A percentile compares a stretch with the other conserved stretches of the same genome.
Conservation (phyloP, 2,888 invertebrate genomes). For the Blastobasis adustella region DNA sequence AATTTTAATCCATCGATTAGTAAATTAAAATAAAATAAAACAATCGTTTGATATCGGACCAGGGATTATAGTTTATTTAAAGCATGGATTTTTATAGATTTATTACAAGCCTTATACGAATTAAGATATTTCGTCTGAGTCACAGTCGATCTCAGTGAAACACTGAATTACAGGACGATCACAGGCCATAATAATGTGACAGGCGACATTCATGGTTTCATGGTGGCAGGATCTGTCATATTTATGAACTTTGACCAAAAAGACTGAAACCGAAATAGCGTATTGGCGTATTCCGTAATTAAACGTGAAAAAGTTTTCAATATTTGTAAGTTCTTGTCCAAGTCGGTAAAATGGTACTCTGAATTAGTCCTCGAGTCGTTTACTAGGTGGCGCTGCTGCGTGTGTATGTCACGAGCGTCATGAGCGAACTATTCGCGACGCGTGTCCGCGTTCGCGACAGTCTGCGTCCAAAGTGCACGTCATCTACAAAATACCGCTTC, state of each 20-base stretch:
- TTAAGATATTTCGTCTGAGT: too few relatives aligned
- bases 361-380: neutral
- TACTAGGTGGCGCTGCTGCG: constrained; percentile 2
- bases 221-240: neutral
- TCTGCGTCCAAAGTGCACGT: constrained; percentile 45
- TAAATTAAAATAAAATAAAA: too few relatives aligned
- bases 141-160: too few relatives aligned
- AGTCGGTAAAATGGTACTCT: constrained; percentile 5
- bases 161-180: too few relatives aligned
- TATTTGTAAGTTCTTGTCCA: neutral
- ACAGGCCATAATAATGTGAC: too few relatives aligned
- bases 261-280: neutral
- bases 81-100: too few relatives aligned
- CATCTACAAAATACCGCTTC: constrained; percentile 26
- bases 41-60: too few relatives aligned
- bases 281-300: neutral
- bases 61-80: too few relatives aligned
- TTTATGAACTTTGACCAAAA: neutral
- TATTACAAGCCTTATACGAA: too few relatives aligned
- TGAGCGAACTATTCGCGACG: constrained; percentile 8
- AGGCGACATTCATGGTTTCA: neutral
- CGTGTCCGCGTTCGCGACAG: constrained; percentile 26
- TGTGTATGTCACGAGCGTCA: constrained; percentile 1
- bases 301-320: constrained; percentile 12
- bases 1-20: too few relatives aligned